phyloP scores from a whole-genome alignment of 2,113 vertebrate species.

The Amblyornis subalaris region DNA sequence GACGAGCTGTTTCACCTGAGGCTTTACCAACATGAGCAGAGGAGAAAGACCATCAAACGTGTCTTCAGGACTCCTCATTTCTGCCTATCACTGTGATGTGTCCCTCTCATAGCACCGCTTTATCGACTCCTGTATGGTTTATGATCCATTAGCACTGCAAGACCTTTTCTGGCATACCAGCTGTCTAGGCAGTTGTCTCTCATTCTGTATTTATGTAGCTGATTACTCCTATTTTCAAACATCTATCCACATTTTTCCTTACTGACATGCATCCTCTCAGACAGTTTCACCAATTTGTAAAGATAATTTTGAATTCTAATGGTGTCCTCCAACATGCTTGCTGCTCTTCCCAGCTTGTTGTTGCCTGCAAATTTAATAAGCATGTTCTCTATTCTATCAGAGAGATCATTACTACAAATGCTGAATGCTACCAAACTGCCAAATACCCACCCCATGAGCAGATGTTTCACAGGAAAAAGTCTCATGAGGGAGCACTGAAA shows the following conservation, averaged over 20 bases:
- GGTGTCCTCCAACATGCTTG: slow-evolving; percentile 57
- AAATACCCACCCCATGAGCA: slow-evolving; percentile 60
- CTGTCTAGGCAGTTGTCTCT: slow-evolving; percentile 44
- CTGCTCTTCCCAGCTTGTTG: slow-evolving; percentile 57
- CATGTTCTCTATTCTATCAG: slow-evolving; percentile 60
- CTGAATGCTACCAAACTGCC: slow-evolving; percentile 60
- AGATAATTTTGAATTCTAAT: slow-evolving; percentile 58
- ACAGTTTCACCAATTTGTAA: slow-evolving; percentile 47
- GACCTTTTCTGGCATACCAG: slow-evolving; percentile 20
- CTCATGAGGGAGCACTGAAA: slow-evolving; percentile 61
- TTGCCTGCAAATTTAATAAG: slow-evolving; percentile 65
- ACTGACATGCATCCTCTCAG: slow-evolving; percentile 54
- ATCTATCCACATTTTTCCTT: slow-evolving; percentile 54
- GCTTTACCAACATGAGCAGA: neutral
- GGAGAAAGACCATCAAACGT: neutral
- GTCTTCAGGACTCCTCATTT: neutral
- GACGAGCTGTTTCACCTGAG: neutral
- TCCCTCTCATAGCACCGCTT: neutral
- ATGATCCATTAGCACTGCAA: slow-evolving; percentile 18
- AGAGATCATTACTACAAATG: slow-evolving; percentile 65
- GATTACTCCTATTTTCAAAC: slow-evolving; percentile 62
- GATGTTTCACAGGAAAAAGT: slow-evolving; percentile 61
- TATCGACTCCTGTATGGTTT: neutral
- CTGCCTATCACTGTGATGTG: neutral
- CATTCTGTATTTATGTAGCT: slow-evolving; percentile 57